Base-by-base conservation (phyloP, 2,113 vertebrate genomes). In the Rhinoptilus africanus region DNA sequence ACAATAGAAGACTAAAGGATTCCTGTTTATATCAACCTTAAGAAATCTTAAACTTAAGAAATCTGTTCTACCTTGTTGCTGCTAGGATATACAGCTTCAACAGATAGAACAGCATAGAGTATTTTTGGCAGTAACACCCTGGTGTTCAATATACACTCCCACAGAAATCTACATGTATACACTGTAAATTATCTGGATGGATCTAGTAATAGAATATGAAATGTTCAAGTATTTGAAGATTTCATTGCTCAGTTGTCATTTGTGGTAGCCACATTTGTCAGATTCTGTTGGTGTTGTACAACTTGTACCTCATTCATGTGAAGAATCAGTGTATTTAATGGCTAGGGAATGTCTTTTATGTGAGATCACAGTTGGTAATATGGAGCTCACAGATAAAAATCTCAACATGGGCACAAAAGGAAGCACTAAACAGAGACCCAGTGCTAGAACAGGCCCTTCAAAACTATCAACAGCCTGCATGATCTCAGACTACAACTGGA, bases 291-390 rank as follows among this genome's bases (percentile, higher is more conserved):
- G 9, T 63, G 10, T 21, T 76, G 6, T 23, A 77, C 22, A 69
- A 21, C 3, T 32, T 28, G 12, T 35, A 83, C 10, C 57, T 76
- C 27, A 32, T n/a, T 48, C 18, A 5, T 43, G 51, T 72, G 41
- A 63, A 56, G 7, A 9, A 56, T 51, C 19, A 47, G 3, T 23
- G 8, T 71, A 35, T 69, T 75, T 60, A 41, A n/a, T 51, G 22
- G 34, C 12, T 57, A 32, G 22, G 27, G 17, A 67, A 45, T 43
- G 53, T n/a, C 17, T 48, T 89, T 57, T 16, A 22, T 76, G 20
- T 57, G 28, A 84, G 8, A 26, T 43, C 0, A 0, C n/a, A 72
- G 30, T 26, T 35, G 17, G 9, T 24, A 53, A 24, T 30, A 39
- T 3, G 77, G n/a, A 90, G 27, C 14, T 77, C 23, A 56, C 32